These are phyloP conservation scores for Rhogogaster chlorosoma DNA, from an alignment of 2,888 invertebrate species.

Conservation along the genomic window DNA sequence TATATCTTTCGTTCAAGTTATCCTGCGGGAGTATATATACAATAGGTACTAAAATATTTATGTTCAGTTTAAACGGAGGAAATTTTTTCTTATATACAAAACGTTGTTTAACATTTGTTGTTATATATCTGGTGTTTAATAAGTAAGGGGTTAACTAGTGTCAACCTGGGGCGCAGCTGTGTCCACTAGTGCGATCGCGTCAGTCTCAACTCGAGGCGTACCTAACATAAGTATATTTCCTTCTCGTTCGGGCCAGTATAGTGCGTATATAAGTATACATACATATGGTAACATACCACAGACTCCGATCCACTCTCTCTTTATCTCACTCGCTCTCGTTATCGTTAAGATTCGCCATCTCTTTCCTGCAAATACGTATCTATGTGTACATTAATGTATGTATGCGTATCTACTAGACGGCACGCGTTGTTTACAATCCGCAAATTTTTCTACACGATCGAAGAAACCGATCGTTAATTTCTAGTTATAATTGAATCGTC, in stretches of 20 bases:
- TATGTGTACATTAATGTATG: background rate
- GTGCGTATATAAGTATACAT: background rate
- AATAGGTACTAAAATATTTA: background rate
- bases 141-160: constrained; percentile 71
- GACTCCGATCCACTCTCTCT: background rate
- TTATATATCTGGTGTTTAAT: constrained; percentile 45
- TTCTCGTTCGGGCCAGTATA: background rate
- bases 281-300: background rate
- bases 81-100: background rate
- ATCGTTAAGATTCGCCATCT: background rate
- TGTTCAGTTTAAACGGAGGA: background rate
- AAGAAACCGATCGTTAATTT: constrained; percentile 5
- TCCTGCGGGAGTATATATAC: background rate
- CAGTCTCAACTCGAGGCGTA: background rate
- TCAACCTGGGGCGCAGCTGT: constrained; percentile 70
- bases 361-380: background rate
- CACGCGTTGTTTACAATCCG: constrained; percentile 24
- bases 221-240: background rate
- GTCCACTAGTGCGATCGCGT: constrained; percentile 56
- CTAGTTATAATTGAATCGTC: constrained; percentile 40
- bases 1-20: background rate
- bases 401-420: background rate
- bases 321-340: constrained; percentile 4
- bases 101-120: background rate
- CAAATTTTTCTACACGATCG: background rate